Base-by-base conservation (phyloP, 2,113 vertebrate genomes). In the Zosterops pallidus region DNA sequence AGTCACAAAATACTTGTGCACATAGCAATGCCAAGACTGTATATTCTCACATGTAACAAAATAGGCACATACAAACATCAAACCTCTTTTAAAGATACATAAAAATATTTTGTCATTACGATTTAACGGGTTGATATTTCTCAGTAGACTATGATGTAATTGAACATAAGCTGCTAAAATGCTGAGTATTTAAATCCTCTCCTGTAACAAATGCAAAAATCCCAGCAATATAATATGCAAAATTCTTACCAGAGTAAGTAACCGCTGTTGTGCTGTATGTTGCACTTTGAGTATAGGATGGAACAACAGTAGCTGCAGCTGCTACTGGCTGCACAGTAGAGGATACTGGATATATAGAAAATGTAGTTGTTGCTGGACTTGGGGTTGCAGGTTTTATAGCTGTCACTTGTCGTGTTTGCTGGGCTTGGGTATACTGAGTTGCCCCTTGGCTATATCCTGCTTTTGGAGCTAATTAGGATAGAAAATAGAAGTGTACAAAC, bases 241-340 rank as follows among this genome's bases (percentile, higher is more conserved):
- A 86, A 83, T 63, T 93, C 98, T 98, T 98, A 99, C 98, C 98
- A 78, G 99, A 99, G 82, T 99, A 99, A 57, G 99, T 99, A 96
- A 99, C 99, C 1, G 99, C 99, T 52, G 99, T 99, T 65, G 99
- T 99, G 97, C 99, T 99, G 47, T 99, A 99, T 1, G 99, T 99
- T 82, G 99, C 99, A 95, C 99, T 99, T 94, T 99, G 99, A 68
- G 99, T 99, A 96, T 99, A 99, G 4, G 99, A 99, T 3, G 99
- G 99, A 89, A 99, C 99, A 50, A 99, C 99, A 59, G 99, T 99
- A 52, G 99, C 98, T 9, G 98, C 99, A 77, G 98, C 98, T 75
- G 99, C 99, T 35, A 99, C 98, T 8, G 99, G 99, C 93, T 99
- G 99, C 81, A 99, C 99, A 16, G 98, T 98, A 83, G 99, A 99